Evolutionary conservation across 2,888 invertebrate genomes (phyloP), one percentile per base, ranked within the genome.

Genomic region (Lasius platythorax): DNA sequence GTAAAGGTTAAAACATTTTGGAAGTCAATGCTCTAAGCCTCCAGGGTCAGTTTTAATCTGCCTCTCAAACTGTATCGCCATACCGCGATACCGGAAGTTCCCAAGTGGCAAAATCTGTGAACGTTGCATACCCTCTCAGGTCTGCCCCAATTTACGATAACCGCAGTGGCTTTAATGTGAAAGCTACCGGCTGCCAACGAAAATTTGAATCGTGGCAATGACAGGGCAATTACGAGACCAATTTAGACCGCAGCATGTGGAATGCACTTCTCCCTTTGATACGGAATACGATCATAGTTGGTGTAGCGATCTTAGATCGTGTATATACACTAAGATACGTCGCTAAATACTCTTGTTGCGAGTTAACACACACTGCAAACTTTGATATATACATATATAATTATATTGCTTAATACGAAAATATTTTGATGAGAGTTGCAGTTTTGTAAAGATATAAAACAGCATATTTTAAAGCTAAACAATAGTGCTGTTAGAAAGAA

Each of bases 31-130:
- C 56, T 67, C 76, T 78, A 63, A 64, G 70, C 66, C 64, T 72
- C 66, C 64, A 58, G 61, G 84, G 83, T 83, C 83, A 83, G 79
- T 84, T 87, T 85, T 87, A 85, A 90, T 88, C 87, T 87, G 84
- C 84, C 83, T 84, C 70, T 75, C 84, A 70, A 85, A 85, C 84
- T 72, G 50, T 53, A 50, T 37, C 23, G 30, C 33, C 3, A 33
- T 23, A 30, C 11, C 33, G 23, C 12, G 23, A 72, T 46, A 72
- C 18, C 23, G 46, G 72, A 81, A 81, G 79, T 81, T 81, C 61
- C 72, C 61, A 81, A 81, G 72, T 81, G 72, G 72, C 79, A 72
- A 72, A 81, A 72, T 81, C 61, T 63, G 46, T 63, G 46, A 63
- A 43, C 46, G 61, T 72, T 33, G 61, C 12, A 72, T 33, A 61